Evolutionary conservation across 2,797 vertebrate species (phyloP), one percentile per base, ranked within the genome.

Genomic region (Platalea minor): DNA sequence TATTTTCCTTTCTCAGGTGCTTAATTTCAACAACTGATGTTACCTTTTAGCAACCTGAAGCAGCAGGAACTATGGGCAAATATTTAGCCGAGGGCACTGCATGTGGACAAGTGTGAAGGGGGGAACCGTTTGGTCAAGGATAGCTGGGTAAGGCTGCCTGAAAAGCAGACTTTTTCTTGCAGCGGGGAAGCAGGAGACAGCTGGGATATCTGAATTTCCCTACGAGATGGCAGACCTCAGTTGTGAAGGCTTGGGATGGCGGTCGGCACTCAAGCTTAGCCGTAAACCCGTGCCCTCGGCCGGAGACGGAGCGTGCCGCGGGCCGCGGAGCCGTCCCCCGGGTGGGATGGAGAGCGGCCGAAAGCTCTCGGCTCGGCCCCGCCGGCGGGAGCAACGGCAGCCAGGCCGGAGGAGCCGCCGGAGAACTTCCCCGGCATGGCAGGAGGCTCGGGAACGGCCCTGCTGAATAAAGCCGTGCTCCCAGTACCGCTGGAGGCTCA

Each of bases 91-190:
- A 10, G 28, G n/a, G 74, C 25, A 19, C 2, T 3, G 41, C 2
- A 13, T 0, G 13, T 3, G n/a, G 54, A 5, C 15, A 20, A 9
- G 31, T 17, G 0, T 5, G 53, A 29, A 46, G 28, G 16, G 54
- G 16, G 35, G 31, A 41, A 5, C 8, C 4, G 7, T 23, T 19
- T 9, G 65, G 81, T 4, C 8, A 16, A 41, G 45, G 51, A 9
- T 2, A 12, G 51, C 23, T n/a, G 88, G 51, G 43, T 20, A 5
- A 16, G 51, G 74, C 23, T 2, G 41, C 17, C 53, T 13, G 11
- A 17, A 51, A n/a, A n/a, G 4, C 37, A 5, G 9, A 5, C 5
- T 7, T 20, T 2, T 35, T 7, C 51, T 39, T 5, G 48, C 35
- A 4, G 61, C 54, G 11, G 24, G 39, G 13, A 17, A 57, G 57